These are phyloP conservation scores for Antheraea yamamai DNA, from an alignment of 2,888 invertebrate genomes.

Conservation along the genomic window DNA sequence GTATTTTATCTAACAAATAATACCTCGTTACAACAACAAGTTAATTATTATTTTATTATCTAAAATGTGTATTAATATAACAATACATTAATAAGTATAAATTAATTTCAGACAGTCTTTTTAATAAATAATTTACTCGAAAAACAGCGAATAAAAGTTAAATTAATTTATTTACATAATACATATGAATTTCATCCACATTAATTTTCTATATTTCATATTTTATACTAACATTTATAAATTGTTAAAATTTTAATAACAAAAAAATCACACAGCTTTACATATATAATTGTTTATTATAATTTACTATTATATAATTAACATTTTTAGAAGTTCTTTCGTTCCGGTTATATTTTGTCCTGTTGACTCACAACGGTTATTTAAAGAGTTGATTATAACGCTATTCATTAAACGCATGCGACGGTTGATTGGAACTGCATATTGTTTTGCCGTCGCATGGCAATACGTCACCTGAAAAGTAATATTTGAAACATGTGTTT, in stretches of 20 bases:
- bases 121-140: constrained; percentile 30
- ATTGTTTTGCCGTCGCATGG: constrained; percentile 72
- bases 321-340: background rate
- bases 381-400: constrained; percentile 37
- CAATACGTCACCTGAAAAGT: constrained; percentile 69
- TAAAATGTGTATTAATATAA: constrained; percentile 9
- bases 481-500: background rate
- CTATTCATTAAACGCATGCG: constrained; percentile 67
- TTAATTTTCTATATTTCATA: background rate
- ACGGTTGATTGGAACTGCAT: constrained; percentile 70
- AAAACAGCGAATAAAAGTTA: constrained; percentile 20
- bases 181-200: background rate
- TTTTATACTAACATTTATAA: constrained; percentile 4
- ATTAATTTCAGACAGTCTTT: constrained; percentile 35
- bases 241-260: constrained; percentile 3
- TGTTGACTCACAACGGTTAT: constrained; percentile 26
- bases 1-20: constrained; percentile 1
- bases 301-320: background rate
- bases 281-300: background rate
- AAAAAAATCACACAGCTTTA: background rate
- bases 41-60: constrained; percentile 7
- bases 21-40: constrained; percentile 16
- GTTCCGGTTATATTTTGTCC: constrained; percentile 6
- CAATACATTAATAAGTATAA: constrained; percentile 15
- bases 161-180: constrained; percentile 6